phyloP scores from a whole-genome alignment of 2,888 invertebrate genomes.

The Metacarcinus magister region DNA sequence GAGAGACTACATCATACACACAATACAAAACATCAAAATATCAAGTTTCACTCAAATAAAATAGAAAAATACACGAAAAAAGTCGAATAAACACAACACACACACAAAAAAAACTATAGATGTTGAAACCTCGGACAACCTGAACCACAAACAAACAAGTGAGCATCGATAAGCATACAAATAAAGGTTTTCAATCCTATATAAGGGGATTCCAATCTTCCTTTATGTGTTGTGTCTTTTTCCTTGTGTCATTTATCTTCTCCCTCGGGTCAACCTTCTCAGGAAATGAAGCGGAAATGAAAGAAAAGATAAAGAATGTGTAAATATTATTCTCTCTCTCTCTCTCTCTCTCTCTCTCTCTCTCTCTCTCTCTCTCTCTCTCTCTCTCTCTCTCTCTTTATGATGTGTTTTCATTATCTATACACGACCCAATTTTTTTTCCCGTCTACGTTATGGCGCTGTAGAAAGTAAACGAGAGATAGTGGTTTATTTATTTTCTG shows the following conservation, averaged over 20 bases:
- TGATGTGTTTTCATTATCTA: background rate
- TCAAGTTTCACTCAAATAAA: too few species aligned
- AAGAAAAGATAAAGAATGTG: background rate
- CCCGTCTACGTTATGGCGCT: too few species aligned
- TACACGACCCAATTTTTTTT: background rate
- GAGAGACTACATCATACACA: background rate
- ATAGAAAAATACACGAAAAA: too few species aligned
- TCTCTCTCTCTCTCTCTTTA: slow-evolving; percentile 7
- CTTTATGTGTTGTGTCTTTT: background rate
- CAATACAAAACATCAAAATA: too few species aligned
- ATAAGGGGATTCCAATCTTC: background rate
- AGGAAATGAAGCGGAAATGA: background rate
- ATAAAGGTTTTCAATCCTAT: background rate
- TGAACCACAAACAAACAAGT: background rate
- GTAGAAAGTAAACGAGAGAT: too few species aligned
- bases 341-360: too few species aligned
- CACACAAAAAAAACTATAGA: background rate
- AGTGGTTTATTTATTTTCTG: too few species aligned
- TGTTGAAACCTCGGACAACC: too few species aligned
- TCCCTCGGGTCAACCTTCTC: background rate
- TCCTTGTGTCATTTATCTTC: background rate
- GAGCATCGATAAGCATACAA: background rate
- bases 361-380: too few species aligned
- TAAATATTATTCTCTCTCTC: background rate
- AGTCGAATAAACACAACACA: background rate